phyloP scores from a whole-genome alignment of 1,140 invertebrate species.

The Glossosoma conforme region DNA sequence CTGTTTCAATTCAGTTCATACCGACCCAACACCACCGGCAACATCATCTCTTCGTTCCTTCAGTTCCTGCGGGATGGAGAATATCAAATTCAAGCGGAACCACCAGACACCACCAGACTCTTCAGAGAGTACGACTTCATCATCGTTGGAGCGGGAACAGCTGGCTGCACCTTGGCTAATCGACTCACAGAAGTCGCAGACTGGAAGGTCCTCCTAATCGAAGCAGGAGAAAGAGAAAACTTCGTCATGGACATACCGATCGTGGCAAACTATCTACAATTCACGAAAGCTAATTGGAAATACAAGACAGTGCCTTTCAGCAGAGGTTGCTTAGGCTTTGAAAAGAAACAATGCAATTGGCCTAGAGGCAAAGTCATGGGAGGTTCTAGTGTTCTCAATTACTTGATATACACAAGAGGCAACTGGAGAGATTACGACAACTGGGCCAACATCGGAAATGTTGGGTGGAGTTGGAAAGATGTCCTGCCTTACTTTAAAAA shows the following conservation, averaged over 20 bases:
- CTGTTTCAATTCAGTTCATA: too few species aligned
- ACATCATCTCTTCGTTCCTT: too few species aligned
- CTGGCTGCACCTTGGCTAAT: conserved; percentile 63
- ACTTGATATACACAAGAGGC: conserved; percentile 88
- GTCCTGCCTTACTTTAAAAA: conserved; percentile 80
- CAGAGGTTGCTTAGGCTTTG: conserved; percentile 51
- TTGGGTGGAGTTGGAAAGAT: conserved; percentile 78
- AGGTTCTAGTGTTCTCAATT: conserved; percentile 82
- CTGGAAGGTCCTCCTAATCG: conserved; percentile 57
- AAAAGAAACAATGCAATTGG: conserved; percentile 61
- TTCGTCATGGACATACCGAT: conserved; percentile 65
- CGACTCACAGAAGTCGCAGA: conserved; percentile 53
- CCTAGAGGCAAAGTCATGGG: conserved; percentile 75
- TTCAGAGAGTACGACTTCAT: conserved; percentile 55
- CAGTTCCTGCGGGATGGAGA: conserved; percentile 19
- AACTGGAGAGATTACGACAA: conserved; percentile 69
- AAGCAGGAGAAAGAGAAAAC: conserved; percentile 59
- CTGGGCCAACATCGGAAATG: conserved; percentile 72
- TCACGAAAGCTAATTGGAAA: conserved; percentile 58
- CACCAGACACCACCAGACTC: conserved; percentile 38
- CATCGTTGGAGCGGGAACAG: conserved; percentile 68
- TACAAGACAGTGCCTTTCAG: conserved; percentile 58
- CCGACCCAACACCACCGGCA: too few species aligned
- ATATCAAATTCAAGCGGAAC: conserved; percentile 29
- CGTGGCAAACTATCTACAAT: conserved; percentile 58